Evolutionary conservation across 2,113 vertebrate genomes (phyloP), one percentile per base, ranked within the genome.

Genomic region (Ondatra zibethicus): DNA sequence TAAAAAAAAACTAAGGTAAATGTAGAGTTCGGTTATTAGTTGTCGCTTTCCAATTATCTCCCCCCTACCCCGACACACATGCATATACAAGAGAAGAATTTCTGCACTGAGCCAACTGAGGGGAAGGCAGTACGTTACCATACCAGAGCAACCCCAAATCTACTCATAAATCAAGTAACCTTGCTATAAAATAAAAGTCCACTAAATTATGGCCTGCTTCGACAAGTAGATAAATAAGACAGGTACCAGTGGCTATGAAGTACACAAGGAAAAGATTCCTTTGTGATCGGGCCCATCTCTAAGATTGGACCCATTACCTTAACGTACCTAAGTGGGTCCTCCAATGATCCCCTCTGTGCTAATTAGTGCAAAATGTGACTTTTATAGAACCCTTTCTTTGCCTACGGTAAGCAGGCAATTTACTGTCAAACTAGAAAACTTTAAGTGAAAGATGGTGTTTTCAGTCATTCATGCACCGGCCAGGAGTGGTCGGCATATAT

Each of bases 401-500:
- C 1, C 45, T 31, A 66, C 3, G 7, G 13, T 3, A 75, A 72
- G 31, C 73, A 47, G 6, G n/a, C 21, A 12, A 89, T 36, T 73
- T 52, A 39, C 21, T 2, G 8, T 25, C 29, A 36, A 42, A 55
- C 19, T 63, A 31, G 58, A 65, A 75, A 50, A 27, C 39, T 96
- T 21, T 50, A 25, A 87, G 58, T 10, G 45, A 61, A 96, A 66
- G 73, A 82, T 14, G 36, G 13, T 58, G n/a, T 9, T n/a, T 9
- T 39, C 6, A 39, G 29, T 85, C 11, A 45, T 9, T 55, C 31
- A 2, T 12, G 14, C 45, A 42, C 31, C 12, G 14, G 3, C 19
- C 5, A 17, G 42, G 47, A n/a, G 68, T 29, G 77, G 0, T 8
- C 0, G 1, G 1, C 6, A 47, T 0, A 1, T 0, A 0, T 7